Conservation (phyloP, 1,140 invertebrate genomes). For the Camponotus floridanus region DNA sequence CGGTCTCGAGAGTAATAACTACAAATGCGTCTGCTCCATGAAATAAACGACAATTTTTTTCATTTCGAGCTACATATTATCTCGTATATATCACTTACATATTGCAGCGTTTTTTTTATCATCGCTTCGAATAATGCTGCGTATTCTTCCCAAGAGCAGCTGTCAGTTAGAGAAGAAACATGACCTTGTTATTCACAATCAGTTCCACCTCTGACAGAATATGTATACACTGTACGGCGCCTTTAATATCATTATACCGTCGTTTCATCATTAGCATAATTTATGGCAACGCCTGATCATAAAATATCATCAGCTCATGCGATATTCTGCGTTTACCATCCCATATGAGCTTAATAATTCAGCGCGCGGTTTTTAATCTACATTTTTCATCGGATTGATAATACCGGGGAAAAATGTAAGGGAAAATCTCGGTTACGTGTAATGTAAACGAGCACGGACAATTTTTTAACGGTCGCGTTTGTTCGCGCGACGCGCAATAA, state of each 20-base stretch:
- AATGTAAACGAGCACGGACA: background rate
- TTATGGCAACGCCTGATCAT: conserved; percentile 30
- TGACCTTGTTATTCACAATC: conserved; percentile 54
- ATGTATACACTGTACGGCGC: background rate
- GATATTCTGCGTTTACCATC: conserved; percentile 23
- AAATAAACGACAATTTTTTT: conserved; percentile 52
- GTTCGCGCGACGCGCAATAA: background rate
- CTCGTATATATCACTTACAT: conserved; percentile 30
- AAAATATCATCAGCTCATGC: conserved; percentile 37
- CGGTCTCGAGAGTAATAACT: conserved; percentile 57
- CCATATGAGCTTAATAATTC: conserved; percentile 30
- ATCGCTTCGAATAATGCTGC: background rate
- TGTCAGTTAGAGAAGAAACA: conserved; percentile 46
- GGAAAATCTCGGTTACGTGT: background rate
- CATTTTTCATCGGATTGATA: background rate
- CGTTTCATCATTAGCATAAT: conserved; percentile 53
- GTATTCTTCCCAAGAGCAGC: conserved; percentile 17
- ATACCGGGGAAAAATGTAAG: background rate
- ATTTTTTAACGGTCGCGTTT: background rate
- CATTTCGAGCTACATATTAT: conserved; percentile 34
- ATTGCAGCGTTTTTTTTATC: conserved; percentile 34
- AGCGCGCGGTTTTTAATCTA: conserved; percentile 11
- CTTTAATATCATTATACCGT: conserved; percentile 46
- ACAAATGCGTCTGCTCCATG: conserved; percentile 50
- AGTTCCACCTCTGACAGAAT: conserved; percentile 37